Percentiles rank a stretch among this genome's conserved stretches.
Conservation (phyloP, 2,797 vertebrate species). For the Brachyrhaphis roseni region DNA sequence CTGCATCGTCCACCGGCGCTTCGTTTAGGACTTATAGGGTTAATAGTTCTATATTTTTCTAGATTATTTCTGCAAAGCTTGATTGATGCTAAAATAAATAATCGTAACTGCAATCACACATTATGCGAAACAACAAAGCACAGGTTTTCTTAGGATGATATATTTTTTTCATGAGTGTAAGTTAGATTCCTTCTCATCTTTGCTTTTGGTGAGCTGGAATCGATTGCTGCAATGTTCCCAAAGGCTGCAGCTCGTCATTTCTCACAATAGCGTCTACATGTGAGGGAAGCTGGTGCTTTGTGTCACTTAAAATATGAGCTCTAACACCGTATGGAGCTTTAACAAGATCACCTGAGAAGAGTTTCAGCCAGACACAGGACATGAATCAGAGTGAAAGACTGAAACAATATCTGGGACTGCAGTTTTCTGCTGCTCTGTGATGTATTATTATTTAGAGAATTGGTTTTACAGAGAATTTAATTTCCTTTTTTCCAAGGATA, state of each 20-base stretch:
- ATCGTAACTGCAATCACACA: background rate
- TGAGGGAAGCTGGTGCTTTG: constrained; percentile 4
- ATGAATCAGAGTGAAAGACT: constrained; percentile 5
- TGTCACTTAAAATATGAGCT: constrained; percentile 6
- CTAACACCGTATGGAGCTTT: constrained; percentile 8
- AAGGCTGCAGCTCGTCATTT: constrained; percentile 12
- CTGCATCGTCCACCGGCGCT: no score
- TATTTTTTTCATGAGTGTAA: background rate
- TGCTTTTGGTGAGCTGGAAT: background rate
- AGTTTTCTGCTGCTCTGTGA: background rate
- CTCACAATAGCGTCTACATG: constrained; percentile 7
- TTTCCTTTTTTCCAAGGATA: background rate
- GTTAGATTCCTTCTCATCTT: background rate
- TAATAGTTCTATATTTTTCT: no score
- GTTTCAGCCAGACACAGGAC: constrained; percentile 6
- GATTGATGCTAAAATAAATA: background rate
- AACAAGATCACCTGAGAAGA: constrained; percentile 19
- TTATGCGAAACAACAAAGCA: background rate
- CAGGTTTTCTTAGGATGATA: background rate
- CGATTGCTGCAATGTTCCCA: constrained; percentile 10
- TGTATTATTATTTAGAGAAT: constrained; percentile 3
- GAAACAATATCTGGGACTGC: background rate
- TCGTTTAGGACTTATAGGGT: no score
- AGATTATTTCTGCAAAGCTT: background rate
- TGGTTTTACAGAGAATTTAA: constrained; percentile 3